Conservation (phyloP, 2,797 vertebrate genomes). For the Rachycentron canadum region DNA sequence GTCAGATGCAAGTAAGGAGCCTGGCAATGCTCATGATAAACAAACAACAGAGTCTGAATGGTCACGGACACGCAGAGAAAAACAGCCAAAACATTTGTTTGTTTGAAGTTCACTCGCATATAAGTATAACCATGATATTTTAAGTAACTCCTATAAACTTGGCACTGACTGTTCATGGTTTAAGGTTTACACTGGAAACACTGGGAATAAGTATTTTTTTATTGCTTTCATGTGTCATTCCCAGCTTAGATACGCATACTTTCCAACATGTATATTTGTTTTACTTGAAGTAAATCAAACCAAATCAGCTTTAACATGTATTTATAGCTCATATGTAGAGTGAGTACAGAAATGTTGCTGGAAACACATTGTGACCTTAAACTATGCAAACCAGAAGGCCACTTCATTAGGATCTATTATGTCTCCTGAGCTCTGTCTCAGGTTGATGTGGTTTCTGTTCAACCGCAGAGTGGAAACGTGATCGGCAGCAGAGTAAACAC, state of each 20-base stretch:
- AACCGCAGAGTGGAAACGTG: conserved; percentile 60
- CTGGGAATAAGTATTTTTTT: not conserved
- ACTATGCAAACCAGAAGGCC: conserved; percentile 33
- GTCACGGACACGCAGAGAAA: conserved; percentile 26
- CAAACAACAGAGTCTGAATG: conserved; percentile 36
- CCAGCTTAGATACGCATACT: conserved; percentile 33
- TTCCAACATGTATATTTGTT: conserved; percentile 47
- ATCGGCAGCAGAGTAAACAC: conserved; percentile 68
- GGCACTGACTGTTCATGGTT: conserved; percentile 21
- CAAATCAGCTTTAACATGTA: conserved; percentile 32
- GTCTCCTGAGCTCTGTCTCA: conserved; percentile 52
- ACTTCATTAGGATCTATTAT: conserved; percentile 34
- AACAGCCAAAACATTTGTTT: conserved; percentile 37
- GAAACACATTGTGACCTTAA: conserved; percentile 5
- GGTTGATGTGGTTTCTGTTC: conserved; percentile 58
- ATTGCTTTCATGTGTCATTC: conserved; percentile 28
- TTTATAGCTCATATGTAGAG: conserved; percentile 17
- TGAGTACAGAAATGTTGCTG: conserved; percentile 16
- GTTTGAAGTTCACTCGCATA: conserved; percentile 26
- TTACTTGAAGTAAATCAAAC: conserved; percentile 43
- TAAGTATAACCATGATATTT: conserved; percentile 29
- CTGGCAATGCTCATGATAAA: conserved; percentile 49
- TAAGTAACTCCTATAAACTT: conserved; percentile 39
- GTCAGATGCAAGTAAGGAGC: conserved; percentile 28
- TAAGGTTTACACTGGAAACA: conserved; percentile 37